Evolutionary conservation across 2,113 vertebrate genomes (phyloP).

Genomic region (Etia nguti): DNA sequence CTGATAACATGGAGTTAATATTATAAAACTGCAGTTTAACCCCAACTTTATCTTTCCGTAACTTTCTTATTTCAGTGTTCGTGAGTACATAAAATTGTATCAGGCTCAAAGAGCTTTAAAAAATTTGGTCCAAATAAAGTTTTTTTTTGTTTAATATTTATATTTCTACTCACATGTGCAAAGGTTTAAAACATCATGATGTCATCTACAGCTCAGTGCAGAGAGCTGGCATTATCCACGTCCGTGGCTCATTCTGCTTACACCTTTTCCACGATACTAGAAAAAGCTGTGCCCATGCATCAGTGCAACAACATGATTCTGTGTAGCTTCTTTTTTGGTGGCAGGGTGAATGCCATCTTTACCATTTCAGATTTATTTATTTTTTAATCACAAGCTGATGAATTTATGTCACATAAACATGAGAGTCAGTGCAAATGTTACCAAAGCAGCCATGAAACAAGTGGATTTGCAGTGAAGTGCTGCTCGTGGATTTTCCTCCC

Average conservation of each 20-base stretch:
- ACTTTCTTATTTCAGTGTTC: not conserved
- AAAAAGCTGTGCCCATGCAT: not conserved
- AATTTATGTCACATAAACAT: not conserved
- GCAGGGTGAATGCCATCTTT: not conserved
- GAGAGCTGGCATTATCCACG: not conserved
- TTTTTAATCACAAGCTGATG: not conserved
- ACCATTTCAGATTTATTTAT: accelerated
- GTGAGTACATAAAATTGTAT: not conserved
- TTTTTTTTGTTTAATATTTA: not conserved
- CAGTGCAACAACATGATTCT: not conserved
- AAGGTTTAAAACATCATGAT: not conserved
- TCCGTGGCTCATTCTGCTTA: not conserved
- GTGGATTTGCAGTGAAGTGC: not conserved
- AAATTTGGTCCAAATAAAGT: not conserved
- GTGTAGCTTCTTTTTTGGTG: not conserved
- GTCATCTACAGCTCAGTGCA: not conserved
- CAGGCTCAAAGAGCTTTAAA: not conserved
- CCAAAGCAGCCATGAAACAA: not conserved
- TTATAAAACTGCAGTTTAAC: not conserved
- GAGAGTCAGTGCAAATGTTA: not conserved
- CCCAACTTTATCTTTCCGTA: not conserved
- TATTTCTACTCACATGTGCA: not conserved
- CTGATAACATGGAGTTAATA: not conserved
- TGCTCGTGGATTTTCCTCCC: accelerated
- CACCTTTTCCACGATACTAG: not conserved